Evolutionary conservation across 2,113 vertebrate species (phyloP), one percentile per base, ranked within the genome.

Genomic region (Saccopteryx leptura): DNA sequence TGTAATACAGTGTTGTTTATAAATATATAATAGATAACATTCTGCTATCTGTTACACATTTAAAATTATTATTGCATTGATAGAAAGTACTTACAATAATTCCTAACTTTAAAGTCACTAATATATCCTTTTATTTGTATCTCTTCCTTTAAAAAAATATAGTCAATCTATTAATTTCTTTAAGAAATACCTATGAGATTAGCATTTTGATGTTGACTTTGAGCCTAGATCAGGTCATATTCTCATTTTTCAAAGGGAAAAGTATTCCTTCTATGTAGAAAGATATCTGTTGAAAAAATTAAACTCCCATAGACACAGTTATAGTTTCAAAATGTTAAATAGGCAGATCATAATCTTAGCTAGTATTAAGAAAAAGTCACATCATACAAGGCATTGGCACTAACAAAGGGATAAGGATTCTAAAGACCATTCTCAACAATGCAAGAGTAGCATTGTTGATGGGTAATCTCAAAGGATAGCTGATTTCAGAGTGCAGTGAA

Each of bases 241-340:
- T 56, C 4, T 84, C 24, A 82, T 90, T 96, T 96, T 97, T 68
- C 24, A 79, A 96, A 92, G n/a, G 17, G 60, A 94, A 76, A 82
- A 65, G 28, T 69, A 75, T 71, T 91, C 93, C 33, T 6, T 39
- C 9, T 69, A 2, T 74, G 66, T 23, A 82, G 74, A 92, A 93
- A 86, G 81, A 79, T 88, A 61, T 81, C 72, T 80, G 18, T 66
- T 69, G 72, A 83, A 56, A 74, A 88, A 96, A 93, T 60, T 87
- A 90, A 87, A 88, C 19, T 97, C 33, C 63, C 66, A 54, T 4
- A 39, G 91, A 50, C 54, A 91, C 13, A 9, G 60, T 79, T 95
- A 95, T 92, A 72, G 92, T 95, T 95, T 95, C 21, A 66, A 78
- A 91, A 90, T 91, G 9, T 28, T 84, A 33, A 81, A 69, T 78